phyloP scores from a whole-genome alignment of 2,888 invertebrate species.

The Lumbricus terrestris region DNA sequence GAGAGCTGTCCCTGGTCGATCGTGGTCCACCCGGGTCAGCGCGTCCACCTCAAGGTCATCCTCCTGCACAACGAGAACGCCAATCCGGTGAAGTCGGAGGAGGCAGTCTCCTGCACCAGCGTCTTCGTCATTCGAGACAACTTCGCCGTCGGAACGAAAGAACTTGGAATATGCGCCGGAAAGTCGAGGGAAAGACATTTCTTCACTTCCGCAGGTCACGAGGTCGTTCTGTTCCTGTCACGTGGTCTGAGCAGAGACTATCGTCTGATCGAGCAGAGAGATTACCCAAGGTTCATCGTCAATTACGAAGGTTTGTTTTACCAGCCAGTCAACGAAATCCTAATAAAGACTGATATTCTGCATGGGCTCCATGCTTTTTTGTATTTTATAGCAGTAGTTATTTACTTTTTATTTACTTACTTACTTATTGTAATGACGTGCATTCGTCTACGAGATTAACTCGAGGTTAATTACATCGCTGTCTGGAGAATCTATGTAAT shows the following conservation, averaged over 20 bases:
- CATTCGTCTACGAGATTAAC: too few species aligned
- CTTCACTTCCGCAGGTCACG: conserved; percentile 21
- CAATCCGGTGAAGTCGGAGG: conserved; percentile 19
- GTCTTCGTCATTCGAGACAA: conserved; percentile 24
- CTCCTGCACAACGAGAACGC: conserved; percentile 24
- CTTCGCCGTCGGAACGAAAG: not conserved
- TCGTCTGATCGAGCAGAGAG: not conserved
- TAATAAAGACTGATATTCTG: not conserved
- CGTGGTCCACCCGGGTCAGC: conserved; percentile 26
- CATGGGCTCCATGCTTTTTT: not conserved
- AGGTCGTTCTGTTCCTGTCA: conserved; percentile 19
- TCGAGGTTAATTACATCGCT: too few species aligned
- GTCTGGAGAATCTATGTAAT: too few species aligned
- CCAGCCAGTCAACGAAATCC: not conserved
- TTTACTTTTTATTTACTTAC: too few species aligned
- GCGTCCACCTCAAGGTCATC: conserved; percentile 27
- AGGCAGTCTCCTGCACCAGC: conserved; percentile 22
- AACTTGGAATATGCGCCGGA: conserved; percentile 24
- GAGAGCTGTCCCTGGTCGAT: conserved; percentile 28
- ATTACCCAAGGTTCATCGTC: conserved; percentile 27
- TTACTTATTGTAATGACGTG: too few species aligned
- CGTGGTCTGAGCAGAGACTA: conserved; percentile 4
- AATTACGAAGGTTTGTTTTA: conserved; percentile 24
- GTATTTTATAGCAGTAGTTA: too few species aligned
- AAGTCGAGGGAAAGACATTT: conserved; percentile 25